These are phyloP conservation scores for Onthophagus taurus DNA, from an alignment of 1,140 invertebrate species.

Conservation along the genomic window DNA sequence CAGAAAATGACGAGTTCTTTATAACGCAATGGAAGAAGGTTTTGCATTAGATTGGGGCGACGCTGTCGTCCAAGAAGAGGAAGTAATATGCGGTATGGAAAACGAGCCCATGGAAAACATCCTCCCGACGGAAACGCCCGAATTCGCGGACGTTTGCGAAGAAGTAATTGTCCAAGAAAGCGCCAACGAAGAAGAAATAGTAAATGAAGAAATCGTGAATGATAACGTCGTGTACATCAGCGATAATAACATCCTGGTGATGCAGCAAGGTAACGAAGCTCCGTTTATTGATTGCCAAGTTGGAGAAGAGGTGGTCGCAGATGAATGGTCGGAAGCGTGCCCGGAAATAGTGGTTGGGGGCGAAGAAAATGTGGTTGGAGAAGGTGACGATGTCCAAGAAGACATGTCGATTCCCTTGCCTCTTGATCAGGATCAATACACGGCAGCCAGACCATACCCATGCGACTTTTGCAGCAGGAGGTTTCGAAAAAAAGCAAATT, in stretches of 20 bases:
- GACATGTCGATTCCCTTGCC: constrained; percentile 67
- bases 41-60: constrained; percentile 47
- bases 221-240: constrained; percentile 40
- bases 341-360: constrained; percentile 33
- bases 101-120: constrained; percentile 43
- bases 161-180: constrained; percentile 47
- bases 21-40: constrained; percentile 36
- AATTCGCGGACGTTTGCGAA: constrained; percentile 52
- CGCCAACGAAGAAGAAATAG: constrained; percentile 26
- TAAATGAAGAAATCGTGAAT: constrained; percentile 24
- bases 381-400: constrained; percentile 50
- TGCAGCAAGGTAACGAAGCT: constrained; percentile 27
- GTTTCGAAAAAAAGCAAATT: constrained; percentile 70
- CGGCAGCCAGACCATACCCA: constrained; percentile 67
- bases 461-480: constrained; percentile 75
- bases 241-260: constrained; percentile 38
- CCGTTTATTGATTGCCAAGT: constrained; percentile 44
- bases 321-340: constrained; percentile 34
- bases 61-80: constrained; percentile 48
- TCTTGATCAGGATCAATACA: constrained; percentile 73
- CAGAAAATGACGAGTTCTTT: too few relatives aligned
- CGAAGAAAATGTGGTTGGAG: constrained; percentile 47
- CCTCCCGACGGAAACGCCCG: constrained; percentile 41
- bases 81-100: constrained; percentile 54
- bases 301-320: constrained; percentile 67